Conservation (phyloP, 2,113 vertebrate genomes). For the Ursus arctos region DNA sequence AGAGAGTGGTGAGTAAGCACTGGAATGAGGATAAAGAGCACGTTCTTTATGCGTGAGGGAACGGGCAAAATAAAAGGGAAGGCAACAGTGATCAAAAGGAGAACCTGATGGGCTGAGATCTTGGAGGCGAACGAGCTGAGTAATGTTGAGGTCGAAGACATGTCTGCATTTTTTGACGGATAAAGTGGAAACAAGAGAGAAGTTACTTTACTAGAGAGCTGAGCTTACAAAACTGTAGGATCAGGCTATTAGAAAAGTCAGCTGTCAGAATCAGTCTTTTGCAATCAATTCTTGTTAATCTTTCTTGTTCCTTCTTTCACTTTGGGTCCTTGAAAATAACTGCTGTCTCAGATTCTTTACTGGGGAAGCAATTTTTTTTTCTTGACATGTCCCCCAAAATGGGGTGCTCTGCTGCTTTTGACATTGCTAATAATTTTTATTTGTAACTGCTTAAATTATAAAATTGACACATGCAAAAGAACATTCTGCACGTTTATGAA, state of each 20-base stretch:
- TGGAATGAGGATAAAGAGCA: slow-evolving; percentile 9
- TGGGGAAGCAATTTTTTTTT: slow-evolving; percentile 6
- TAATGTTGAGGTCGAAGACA: neutral
- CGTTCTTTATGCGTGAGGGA: neutral
- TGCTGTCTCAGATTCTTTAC: neutral
- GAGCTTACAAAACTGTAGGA: neutral
- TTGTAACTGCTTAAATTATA: neutral
- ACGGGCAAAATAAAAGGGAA: neutral
- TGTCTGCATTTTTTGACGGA: neutral
- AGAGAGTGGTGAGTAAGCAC: slow-evolving; percentile 47
- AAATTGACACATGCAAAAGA: neutral
- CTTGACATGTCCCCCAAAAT: neutral
- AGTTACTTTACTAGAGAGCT: neutral
- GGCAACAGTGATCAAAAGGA: slow-evolving; percentile 50
- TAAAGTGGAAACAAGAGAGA: neutral
- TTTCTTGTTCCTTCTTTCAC: neutral
- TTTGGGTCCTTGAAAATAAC: neutral
- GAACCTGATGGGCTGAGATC: neutral
- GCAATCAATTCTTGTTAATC: neutral
- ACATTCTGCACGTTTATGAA: neutral
- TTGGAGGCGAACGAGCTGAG: neutral
- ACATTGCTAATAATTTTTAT: neutral
- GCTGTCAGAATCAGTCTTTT: neutral
- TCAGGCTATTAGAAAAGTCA: neutral
- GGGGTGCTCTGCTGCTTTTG: neutral